phyloP scores from a whole-genome alignment of 2,113 vertebrate genomes.

The Perccottus glenii region DNA sequence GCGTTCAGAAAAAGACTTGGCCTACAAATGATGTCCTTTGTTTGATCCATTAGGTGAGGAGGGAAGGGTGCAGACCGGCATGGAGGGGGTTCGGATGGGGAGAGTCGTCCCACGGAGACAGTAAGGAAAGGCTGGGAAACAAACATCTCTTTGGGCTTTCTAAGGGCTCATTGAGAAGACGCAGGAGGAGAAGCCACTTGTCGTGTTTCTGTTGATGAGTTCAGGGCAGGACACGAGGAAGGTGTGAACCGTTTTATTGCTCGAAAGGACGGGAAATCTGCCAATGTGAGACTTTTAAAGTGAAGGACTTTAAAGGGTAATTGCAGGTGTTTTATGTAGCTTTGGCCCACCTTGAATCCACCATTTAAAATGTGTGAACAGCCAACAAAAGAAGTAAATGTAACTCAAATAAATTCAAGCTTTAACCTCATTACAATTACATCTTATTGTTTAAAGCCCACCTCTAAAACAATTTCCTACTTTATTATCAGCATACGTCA shows the following conservation, averaged over 20 bases:
- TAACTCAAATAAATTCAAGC: conserved; percentile 14
- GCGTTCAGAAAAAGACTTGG: conserved; percentile 77
- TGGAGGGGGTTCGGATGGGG: conserved; percentile 20
- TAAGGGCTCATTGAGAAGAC: conserved; percentile 40
- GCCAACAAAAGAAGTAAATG: not conserved
- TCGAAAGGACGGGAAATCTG: conserved; percentile 16
- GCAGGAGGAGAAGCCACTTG: conserved; percentile 54
- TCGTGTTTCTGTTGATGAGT: conserved; percentile 63
- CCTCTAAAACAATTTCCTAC: not conserved
- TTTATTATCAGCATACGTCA: conserved; percentile 19
- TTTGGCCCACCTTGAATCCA: conserved; percentile 5
- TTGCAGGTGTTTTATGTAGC: not conserved
- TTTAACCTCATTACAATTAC: conserved; percentile 35
- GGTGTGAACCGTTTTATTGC: conserved; percentile 16
- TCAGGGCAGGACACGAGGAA: conserved; percentile 41
- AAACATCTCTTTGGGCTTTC: conserved; percentile 53
- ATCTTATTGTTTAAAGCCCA: conserved; percentile 5
- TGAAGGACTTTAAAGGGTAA: conserved; percentile 12
- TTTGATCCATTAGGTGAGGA: conserved; percentile 74
- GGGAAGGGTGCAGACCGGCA: conserved; percentile 6
- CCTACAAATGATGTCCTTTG: conserved; percentile 83
- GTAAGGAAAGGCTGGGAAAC: conserved; percentile 54
- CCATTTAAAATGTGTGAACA: not conserved
- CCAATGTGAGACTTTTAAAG: conserved; percentile 22
- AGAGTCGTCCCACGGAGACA: conserved; percentile 51